phyloP scores from a whole-genome alignment of 2,888 invertebrate species.

The Meiosimyza platycephala region DNA sequence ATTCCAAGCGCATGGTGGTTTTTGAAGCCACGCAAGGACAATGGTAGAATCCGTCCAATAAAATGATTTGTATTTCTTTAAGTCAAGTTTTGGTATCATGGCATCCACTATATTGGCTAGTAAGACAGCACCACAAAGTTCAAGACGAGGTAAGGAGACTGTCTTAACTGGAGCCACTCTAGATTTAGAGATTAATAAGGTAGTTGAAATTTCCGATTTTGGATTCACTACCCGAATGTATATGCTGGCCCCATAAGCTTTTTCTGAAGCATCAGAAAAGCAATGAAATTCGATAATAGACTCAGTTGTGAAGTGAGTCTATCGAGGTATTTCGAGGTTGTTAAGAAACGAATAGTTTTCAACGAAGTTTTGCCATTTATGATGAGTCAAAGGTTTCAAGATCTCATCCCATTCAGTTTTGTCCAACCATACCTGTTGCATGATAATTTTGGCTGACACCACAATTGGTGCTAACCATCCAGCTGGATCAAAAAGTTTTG shows the following conservation, averaged over 20 bases:
- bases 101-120: conserved; percentile 7
- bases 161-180: conserved; percentile 16
- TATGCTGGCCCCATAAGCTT: conserved; percentile 23
- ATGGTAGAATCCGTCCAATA: conserved; percentile 28
- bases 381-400: too few relatives aligned
- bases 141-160: conserved; percentile 24
- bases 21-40: not conserved
- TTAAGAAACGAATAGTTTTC: conserved; percentile 12
- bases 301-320: not conserved
- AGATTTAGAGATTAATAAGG: not conserved
- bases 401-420: too few relatives aligned
- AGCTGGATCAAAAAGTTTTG: too few relatives aligned
- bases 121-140: conserved; percentile 28
- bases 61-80: not conserved
- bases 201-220: not conserved
- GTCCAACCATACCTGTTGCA: too few relatives aligned
- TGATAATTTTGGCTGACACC: too few relatives aligned
- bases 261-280: conserved; percentile 31
- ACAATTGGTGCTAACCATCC: too few relatives aligned
- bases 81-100: not conserved
- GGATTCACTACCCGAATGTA: not conserved
- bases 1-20: conserved; percentile 27
- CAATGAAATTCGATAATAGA: conserved; percentile 11
- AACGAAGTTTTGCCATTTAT: conserved; percentile 22
- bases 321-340: conserved; percentile 19